Conservation (phyloP, 1,140 invertebrate genomes). For the Liolophura sinensis region DNA sequence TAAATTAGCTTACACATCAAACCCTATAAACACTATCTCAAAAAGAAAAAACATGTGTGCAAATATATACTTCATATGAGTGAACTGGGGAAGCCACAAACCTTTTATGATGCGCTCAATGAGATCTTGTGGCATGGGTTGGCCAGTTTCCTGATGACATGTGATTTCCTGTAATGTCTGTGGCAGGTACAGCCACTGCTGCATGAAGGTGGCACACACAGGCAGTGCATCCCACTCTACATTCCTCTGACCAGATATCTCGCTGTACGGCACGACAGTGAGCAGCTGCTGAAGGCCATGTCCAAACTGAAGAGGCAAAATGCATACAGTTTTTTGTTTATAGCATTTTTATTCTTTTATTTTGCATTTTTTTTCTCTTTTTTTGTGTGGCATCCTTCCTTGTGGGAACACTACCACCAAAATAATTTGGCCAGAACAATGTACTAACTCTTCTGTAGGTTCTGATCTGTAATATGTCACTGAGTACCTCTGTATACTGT, state of each 20-base stretch:
- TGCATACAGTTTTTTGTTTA: neutral
- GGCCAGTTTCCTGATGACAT: conserved; percentile 73
- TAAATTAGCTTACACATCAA: conserved; percentile 6
- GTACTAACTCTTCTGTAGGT: too few species aligned
- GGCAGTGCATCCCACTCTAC: conserved; percentile 90
- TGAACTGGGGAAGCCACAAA: conserved; percentile 20
- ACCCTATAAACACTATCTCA: neutral
- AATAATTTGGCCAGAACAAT: too few species aligned
- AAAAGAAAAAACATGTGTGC: conserved; percentile 2
- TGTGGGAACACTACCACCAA: too few species aligned
- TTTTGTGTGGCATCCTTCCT: neutral
- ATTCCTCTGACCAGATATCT: conserved; percentile 80
- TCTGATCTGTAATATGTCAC: too few species aligned
- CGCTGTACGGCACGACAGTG: conserved; percentile 77
- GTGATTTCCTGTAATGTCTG: conserved; percentile 70
- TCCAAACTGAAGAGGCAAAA: conserved; percentile 69
- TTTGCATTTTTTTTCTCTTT: too few species aligned
- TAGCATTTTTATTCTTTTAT: neutral
- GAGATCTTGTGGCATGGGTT: conserved; percentile 70
- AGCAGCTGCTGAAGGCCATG: conserved; percentile 80
- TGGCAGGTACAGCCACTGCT: conserved; percentile 78
- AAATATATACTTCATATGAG: neutral
- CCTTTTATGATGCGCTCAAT: conserved; percentile 67
- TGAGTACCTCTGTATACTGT: too few species aligned
- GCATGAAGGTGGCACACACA: conserved; percentile 79